Evolutionary conservation across 2,888 invertebrate genomes (phyloP).

Genomic region (Alcis repandata): DNA sequence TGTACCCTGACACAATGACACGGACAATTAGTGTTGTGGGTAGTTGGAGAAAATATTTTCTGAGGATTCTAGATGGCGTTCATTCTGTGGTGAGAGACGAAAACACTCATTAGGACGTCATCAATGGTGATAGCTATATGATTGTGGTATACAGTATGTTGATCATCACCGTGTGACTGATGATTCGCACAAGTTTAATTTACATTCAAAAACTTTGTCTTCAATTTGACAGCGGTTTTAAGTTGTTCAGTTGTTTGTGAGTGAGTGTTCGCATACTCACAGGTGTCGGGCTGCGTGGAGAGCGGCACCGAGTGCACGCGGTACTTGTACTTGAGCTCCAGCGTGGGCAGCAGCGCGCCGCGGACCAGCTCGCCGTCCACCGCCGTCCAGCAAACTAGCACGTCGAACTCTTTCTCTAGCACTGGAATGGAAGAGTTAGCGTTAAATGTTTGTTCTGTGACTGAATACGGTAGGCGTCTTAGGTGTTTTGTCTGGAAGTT

Average conservation of each 20-base stretch:
- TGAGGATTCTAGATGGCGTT: too few species aligned
- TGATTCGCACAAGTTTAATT: too few species aligned
- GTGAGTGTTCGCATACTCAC: slow-evolving; percentile 69
- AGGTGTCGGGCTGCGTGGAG: slow-evolving; percentile 82
- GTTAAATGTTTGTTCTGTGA: background rate
- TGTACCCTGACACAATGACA: slow-evolving; percentile 74
- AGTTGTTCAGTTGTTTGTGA: background rate
- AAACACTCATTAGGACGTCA: too few species aligned
- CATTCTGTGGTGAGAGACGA: too few species aligned
- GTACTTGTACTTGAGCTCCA: slow-evolving; percentile 89
- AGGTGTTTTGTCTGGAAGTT: background rate
- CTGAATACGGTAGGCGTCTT: background rate
- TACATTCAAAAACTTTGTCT: too few species aligned
- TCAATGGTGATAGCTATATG: too few species aligned
- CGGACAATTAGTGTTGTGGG: too few species aligned
- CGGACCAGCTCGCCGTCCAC: slow-evolving; percentile 88
- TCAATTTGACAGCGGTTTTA: too few species aligned
- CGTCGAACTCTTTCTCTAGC: slow-evolving; percentile 87
- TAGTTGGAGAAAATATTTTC: background rate
- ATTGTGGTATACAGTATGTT: too few species aligned
- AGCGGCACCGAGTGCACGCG: slow-evolving; percentile 86
- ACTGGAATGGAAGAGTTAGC: slow-evolving; percentile 56
- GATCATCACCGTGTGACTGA: too few species aligned
- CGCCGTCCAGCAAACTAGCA: slow-evolving; percentile 87
- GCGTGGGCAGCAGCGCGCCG: slow-evolving; percentile 87